Base-by-base conservation (phyloP, 2,797 vertebrate species). In the Tiaroga cobitis region DNA sequence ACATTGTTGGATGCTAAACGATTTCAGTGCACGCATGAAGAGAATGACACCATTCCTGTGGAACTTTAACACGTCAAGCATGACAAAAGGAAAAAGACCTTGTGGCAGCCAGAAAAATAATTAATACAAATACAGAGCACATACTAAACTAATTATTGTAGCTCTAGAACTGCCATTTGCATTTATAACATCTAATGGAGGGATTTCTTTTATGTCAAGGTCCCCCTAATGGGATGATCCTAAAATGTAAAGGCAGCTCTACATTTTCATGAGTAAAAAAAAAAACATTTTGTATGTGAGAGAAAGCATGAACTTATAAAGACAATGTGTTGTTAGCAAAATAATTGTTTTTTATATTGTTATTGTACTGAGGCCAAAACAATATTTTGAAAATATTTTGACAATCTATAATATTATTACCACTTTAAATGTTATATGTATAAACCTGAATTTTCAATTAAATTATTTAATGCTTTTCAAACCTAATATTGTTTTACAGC, bases 31-130 rank as follows among this genome's bases (percentile, higher is more conserved):
- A 67, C 29, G 56, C 79, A 67, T 49, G 61, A 84, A 82, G 69
- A 79, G 61, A 82, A 85, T 89, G 81, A 89, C 86, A 82, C 72
- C 72, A 87, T 43, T 72, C 68, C 15, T 18, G 49, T 81, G 84
- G 86, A 84, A 87, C 81, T 87, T 86, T 85, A 82, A 86, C 54
- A 80, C 26, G 7, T 34, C 6, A 11, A 70, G 76, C 9, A 29
- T 72, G 39, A 19, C 29, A 49, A 26, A 73, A 61, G 4, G 39
- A 82, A 75, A 83, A 83, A 80, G 37, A 61, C 15, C 59, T 15
- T 29, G 43, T 46, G 54, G 56, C 24, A 26, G 41, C 68, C 68
- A 65, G 77, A 72, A 21, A 51, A 39, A 79, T 56, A 10, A 72
- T 85, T 4, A 49, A 51, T 32, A 39, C 5, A 21, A 80, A 70